These are phyloP conservation scores for Rostratula benghalensis DNA, from an alignment of 2,113 vertebrate species.

Conservation along the genomic window DNA sequence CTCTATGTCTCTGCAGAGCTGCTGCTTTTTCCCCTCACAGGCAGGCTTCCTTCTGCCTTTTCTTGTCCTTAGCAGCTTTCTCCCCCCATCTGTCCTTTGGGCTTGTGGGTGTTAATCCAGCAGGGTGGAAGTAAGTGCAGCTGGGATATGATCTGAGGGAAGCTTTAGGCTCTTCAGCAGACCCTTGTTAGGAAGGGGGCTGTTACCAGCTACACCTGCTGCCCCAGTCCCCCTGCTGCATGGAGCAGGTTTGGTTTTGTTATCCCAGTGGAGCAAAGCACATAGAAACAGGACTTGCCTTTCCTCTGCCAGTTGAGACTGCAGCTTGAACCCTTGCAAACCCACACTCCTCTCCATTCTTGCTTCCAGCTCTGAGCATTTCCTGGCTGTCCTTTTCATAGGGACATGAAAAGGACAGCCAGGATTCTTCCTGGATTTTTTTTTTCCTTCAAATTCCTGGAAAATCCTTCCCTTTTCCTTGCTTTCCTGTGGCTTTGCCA, in stretches of 20 bases:
- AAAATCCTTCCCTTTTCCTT: too few relatives aligned
- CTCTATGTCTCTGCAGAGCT: background rate
- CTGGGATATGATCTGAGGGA: background rate
- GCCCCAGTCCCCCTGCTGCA: accelerated
- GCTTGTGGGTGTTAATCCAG: background rate
- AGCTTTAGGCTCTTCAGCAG: background rate
- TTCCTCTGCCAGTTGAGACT: background rate
- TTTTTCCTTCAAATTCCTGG: too few relatives aligned
- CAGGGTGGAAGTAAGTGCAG: background rate
- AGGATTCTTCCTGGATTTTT: background rate
- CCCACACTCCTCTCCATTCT: background rate
- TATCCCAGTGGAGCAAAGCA: background rate
- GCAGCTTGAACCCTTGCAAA: background rate
- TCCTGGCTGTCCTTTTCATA: accelerated
- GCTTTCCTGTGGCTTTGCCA: background rate
- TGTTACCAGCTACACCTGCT: background rate
- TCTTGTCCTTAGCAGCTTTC: background rate
- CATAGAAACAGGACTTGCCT: background rate
- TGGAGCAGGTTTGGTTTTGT: background rate
- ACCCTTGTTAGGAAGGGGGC: background rate
- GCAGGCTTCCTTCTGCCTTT: background rate
- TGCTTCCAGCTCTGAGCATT: background rate
- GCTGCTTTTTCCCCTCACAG: background rate
- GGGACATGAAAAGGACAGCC: too few relatives aligned
- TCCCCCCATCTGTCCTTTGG: background rate